Percentiles rank a stretch among this genome's conserved stretches.
phyloP scores from a whole-genome alignment of 2,113 vertebrate genomes.

The Eurystomus gularis region DNA sequence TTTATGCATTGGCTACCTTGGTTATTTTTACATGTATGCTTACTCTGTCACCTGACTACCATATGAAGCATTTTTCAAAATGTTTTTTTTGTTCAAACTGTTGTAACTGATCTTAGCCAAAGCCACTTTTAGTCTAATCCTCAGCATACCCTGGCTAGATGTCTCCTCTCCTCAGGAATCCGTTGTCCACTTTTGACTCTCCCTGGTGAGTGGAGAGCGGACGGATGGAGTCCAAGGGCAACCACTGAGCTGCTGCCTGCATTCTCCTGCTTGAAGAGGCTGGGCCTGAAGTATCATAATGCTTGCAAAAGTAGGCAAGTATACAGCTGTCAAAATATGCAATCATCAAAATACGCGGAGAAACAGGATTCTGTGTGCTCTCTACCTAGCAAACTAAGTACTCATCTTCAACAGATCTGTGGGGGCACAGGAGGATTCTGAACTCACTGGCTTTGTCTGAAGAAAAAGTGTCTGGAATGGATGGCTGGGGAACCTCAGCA shows the following conservation, averaged over 20 bases:
- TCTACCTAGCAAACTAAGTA: neutral
- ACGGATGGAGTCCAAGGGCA: neutral
- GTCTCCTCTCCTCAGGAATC: neutral
- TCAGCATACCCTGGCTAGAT: neutral
- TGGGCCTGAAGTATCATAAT: neutral
- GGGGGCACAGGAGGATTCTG: neutral
- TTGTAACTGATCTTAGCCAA: neutral
- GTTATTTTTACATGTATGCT: neutral
- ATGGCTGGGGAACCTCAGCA: neutral
- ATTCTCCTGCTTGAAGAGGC: neutral
- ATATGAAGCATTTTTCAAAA: neutral
- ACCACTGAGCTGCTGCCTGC: fast-evolving
- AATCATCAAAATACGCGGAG: neutral
- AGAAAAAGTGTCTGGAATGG: neutral
- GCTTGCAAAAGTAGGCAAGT: neutral
- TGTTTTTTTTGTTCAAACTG: neutral
- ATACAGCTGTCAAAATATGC: neutral
- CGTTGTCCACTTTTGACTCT: neutral
- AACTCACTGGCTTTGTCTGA: neutral
- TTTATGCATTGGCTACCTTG: slow-evolving; percentile 1
- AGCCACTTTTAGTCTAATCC: neutral
- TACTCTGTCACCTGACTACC: neutral
- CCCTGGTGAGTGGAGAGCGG: neutral
- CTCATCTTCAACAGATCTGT: neutral
- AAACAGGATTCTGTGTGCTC: neutral